phyloP scores from a whole-genome alignment of 1,140 invertebrate genomes.

The Calycopis cecrops region DNA sequence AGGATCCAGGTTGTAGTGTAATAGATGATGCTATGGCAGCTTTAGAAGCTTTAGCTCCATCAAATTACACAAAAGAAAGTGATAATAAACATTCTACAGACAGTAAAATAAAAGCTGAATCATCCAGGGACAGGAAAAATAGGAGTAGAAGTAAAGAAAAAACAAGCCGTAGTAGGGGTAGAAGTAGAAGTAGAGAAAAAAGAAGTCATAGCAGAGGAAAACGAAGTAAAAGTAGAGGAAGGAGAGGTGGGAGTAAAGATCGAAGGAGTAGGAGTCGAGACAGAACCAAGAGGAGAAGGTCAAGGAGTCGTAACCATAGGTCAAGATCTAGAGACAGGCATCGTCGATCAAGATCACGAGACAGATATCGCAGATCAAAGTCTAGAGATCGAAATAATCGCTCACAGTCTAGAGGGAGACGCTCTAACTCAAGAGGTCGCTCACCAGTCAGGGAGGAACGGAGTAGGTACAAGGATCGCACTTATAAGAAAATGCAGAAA shows the following conservation, averaged over 20 bases:
- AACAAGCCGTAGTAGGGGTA: slow-evolving; percentile 51
- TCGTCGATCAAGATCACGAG: slow-evolving; percentile 20
- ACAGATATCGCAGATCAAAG: slow-evolving; percentile 31
- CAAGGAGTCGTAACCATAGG: slow-evolving; percentile 36
- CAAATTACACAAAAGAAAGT: slow-evolving; percentile 49
- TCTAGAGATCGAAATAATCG: slow-evolving; percentile 27
- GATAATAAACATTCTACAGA: slow-evolving; percentile 54
- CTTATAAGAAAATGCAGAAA: slow-evolving; percentile 56
- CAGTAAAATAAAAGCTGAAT: slow-evolving; percentile 33
- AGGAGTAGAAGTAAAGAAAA: slow-evolving; percentile 50
- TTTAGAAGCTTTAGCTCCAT: slow-evolving; percentile 90
- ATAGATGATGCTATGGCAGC: slow-evolving; percentile 92
- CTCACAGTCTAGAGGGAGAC: slow-evolving; percentile 29
- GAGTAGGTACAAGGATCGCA: slow-evolving; percentile 36
- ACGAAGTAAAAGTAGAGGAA: slow-evolving; percentile 52
- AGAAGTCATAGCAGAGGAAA: slow-evolving; percentile 28
- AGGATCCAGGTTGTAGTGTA: slow-evolving; percentile 67
- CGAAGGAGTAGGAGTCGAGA: slow-evolving; percentile 21
- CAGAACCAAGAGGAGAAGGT: slow-evolving; percentile 10
- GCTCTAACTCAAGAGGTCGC: slow-evolving; percentile 46
- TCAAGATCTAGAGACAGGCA: slow-evolving; percentile 27
- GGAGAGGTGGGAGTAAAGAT: slow-evolving; percentile 39
- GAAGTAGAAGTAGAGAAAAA: slow-evolving; percentile 45
- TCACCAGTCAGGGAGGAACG: slow-evolving; percentile 48
- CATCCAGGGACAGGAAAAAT: slow-evolving; percentile 40